Evolutionary conservation across 2,888 invertebrate species (phyloP), one percentile per base, ranked within the genome.

Genomic region (Lepidonotus clava): DNA sequence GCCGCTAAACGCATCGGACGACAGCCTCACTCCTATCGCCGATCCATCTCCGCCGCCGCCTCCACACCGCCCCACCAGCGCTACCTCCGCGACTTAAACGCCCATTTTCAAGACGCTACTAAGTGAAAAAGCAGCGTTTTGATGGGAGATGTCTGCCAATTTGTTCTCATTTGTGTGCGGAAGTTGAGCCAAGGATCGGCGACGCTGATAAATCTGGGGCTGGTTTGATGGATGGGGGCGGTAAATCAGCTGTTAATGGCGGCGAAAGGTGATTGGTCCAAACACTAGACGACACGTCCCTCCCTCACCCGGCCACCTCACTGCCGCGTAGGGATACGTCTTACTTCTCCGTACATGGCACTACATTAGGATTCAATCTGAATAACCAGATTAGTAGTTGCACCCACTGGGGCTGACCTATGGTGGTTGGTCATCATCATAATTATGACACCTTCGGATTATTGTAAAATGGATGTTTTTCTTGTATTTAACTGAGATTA

Each of bases 81-180:
- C 34, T 71, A 38, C 71, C 38, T n/a, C 5, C 28, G 28, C 24
- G 71, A 71, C 38, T 34, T 71, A 38, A 38, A 71, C 71, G 71
- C 38, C 71, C 71, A 34, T 32, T 71, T 71, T 36, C 36, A 71
- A 71, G 38, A 71, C 71, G 36, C 36, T 38, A 38, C 71, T 71
- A 71, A 71, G 71, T 71, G 71, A 71, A 38, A 38, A 71, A 71
- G 71, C 71, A 36, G 71, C 38, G 38, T 71, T 71, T 71, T 71
- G 71, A 71, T 71, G 71, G 71, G 71, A 71, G 71, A 38, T 71
- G 71, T 71, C 71, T 71, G 71, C 36, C 71, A 71, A 71, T 71
- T 71, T 71, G 71, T 71, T 21, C 71, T 71, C 71, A 71, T 71
- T 71, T 71, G 71, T 38, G 71, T 34, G 36, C 71, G 38, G 34